Evolutionary conservation across 2,113 vertebrate species (phyloP).

Genomic region (Leucopsar rothschildi): DNA sequence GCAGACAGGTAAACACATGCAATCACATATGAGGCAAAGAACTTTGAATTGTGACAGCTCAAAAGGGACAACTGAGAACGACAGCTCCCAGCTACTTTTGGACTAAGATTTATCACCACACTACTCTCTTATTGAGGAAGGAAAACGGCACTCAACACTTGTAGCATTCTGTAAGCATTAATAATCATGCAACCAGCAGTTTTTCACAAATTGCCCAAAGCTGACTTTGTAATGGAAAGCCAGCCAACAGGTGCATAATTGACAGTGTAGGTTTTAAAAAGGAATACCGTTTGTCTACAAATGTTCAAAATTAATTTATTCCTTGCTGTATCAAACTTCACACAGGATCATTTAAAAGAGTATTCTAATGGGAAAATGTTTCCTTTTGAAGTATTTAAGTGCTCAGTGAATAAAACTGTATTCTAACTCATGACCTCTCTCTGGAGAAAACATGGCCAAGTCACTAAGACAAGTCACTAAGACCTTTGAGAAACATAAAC

Average conservation of each 20-base stretch:
- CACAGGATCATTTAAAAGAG: not conserved
- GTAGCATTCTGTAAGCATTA: not conserved
- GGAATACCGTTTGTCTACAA: not conserved
- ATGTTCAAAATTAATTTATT: not conserved
- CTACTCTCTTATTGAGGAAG: not conserved
- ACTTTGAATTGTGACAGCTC: not conserved
- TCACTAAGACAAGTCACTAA: not conserved
- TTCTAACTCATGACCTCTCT: not conserved
- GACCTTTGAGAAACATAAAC: not conserved
- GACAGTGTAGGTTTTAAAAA: not conserved
- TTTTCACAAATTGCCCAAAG: not conserved
- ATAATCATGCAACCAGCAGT: not conserved
- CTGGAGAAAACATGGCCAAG: not conserved
- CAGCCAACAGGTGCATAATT: not conserved
- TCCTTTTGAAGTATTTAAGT: not conserved
- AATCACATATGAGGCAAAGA: not conserved
- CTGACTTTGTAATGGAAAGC: not conserved
- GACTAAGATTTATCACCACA: not conserved
- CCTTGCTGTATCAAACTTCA: not conserved
- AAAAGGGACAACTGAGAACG: not conserved
- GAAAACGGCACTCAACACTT: not conserved
- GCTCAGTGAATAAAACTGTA: not conserved
- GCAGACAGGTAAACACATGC: not conserved
- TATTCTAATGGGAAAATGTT: not conserved
- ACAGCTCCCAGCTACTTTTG: not conserved